These are phyloP conservation scores for Orcinus orca DNA, from an alignment of 2,113 vertebrate genomes.

Conservation along the genomic window DNA sequence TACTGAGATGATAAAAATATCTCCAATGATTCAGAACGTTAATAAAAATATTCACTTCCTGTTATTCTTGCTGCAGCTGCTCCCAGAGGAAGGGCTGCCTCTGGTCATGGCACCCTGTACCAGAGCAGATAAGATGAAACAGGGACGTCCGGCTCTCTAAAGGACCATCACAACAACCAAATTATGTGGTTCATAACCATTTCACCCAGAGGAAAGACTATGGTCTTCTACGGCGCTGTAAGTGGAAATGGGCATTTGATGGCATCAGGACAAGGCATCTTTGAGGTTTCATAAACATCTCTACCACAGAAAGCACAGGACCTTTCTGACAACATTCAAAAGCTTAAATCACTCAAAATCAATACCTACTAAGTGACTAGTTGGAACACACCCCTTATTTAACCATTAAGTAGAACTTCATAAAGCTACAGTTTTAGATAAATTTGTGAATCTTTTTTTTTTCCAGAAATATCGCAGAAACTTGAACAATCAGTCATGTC, in stretches of 20 bases:
- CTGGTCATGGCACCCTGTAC: neutral
- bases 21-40: neutral
- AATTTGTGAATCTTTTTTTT: neutral
- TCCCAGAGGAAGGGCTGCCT: neutral
- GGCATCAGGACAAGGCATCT: neutral
- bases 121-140: neutral
- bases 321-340: conserved; percentile 50
- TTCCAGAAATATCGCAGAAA: neutral
- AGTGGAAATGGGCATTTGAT: neutral
- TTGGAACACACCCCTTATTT: neutral
- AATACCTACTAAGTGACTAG: conserved; percentile 57
- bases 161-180: neutral
- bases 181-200: neutral
- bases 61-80: neutral
- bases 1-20: neutral
- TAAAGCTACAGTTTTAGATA: conserved; percentile 13
- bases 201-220: neutral
- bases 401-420: neutral
- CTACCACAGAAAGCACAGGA: conserved; percentile 34
- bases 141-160: neutral
- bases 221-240: neutral
- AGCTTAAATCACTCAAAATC: conserved; percentile 38
- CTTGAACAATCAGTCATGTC: neutral
- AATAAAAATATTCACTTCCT: neutral
- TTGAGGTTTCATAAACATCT: conserved; percentile 40